Evolutionary conservation across 2,888 invertebrate genomes (phyloP), one percentile per base, ranked within the genome.

Genomic region (Acleris literana): DNA sequence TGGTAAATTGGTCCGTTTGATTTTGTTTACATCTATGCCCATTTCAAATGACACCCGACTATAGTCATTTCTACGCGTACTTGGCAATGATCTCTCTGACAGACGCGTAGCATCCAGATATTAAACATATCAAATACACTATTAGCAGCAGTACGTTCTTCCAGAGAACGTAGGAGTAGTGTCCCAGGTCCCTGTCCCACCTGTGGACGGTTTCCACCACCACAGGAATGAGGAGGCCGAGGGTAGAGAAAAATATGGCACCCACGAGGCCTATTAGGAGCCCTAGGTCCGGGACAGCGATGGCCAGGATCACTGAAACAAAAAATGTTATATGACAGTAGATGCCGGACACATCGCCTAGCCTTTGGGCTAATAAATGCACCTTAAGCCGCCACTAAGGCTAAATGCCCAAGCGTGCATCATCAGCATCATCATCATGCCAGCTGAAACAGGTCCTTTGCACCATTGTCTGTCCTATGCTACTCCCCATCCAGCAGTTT

Each of bases 251-350:
- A 76, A 95, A 95, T 9, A 95, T 93, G 3, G 98, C 96, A 1
- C 98, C 98, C 0, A 98, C 97, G 49, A 99, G 90, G 6, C 97
- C 96, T 70, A 99, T 98, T 70, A 98, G 95, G 0, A 97, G 94
- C 66, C 96, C 97, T 64, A 98, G 86, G 74, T 97, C 94, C 3
- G 98, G 97, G 29, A 98, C 96, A 5, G 95, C 94, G 3, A 95
- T 94, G 0, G 97, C 97, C 57, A 97, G 81, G 7, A 93, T 90
- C 72, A 97, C 97, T 94, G 94, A 76, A 84, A 94, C 74, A 69
- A 48, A 68, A 52, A 64, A 25, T 1, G 25, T 25, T 25, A 25
- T 25, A 3, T 25, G 25, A 7, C 25, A 25, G 25, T 25, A 25
- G 25, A 25, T 5, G 25, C 5, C 25, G 1, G 2, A 25, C 5